Evolutionary conservation across 1,140 invertebrate species (phyloP), one percentile per base, ranked within the genome.

Genomic region (Dreissena rostriformis): DNA sequence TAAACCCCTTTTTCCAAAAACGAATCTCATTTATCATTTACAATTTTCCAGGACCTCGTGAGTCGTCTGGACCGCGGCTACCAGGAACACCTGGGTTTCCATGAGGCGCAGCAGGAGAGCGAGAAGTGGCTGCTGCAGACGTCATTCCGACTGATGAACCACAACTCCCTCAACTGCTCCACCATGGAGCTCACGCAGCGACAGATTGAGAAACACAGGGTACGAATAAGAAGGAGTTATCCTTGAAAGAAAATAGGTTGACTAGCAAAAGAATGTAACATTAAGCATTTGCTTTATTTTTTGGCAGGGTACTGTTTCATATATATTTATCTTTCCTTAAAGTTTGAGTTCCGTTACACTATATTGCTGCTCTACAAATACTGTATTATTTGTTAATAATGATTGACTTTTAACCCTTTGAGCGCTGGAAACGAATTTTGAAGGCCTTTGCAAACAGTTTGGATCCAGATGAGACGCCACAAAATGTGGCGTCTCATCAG

Each of bases 41-140:
- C 67, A 5, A 28, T 24, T 76, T 78, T 85, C 19, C 82, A 93
- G 92, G 90, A 91, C 15, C 66, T 91, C 26, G 87, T 92, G 26
- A 86, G 89, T 17, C 70, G 79, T 19, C 83, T 92, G 5, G 91
- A 93, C 70, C 82, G 82, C 51, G 85, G 71, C n/a, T 92, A 91
- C 81, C 89, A 92, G 68, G 96, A 97, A 66, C 97, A 98, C 88
- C 97, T 96, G 90, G 95, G 95, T 26, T 99, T 99, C 91, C 97
- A 98, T 84, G 96, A 96, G 89, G 96, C 96, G 15, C 94, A 99
- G 14, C 98, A 99, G 94, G 98, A 99, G 85, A 97, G 96, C 0
- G 98, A 99, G 94, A 98, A 98, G 92, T 99, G 98, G 98, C 92
- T 99, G 28, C 93, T 99, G 26, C 97, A 98, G 94, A 97, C 97